Evolutionary conservation across 2,113 vertebrate genomes (phyloP).

Genomic region (Mesembrinibis cayennensis): DNA sequence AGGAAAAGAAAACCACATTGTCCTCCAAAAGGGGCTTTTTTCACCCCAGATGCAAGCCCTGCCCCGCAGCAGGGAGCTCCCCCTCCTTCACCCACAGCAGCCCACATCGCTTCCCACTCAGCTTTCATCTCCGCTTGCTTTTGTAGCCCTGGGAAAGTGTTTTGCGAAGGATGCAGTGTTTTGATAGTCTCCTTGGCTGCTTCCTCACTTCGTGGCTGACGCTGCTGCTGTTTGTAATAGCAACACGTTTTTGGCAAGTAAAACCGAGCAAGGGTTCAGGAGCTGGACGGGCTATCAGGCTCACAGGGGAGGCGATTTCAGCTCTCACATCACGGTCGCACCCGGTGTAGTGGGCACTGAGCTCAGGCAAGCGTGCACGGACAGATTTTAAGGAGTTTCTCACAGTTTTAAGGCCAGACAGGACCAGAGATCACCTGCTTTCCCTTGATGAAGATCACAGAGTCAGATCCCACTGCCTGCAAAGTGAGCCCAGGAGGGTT

Average conservation of each 20-base stretch:
- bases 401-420: neutral
- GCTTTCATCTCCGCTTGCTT: constrained; percentile 42
- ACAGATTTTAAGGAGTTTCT: neutral
- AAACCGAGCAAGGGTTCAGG: neutral
- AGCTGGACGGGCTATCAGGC: rapidly evolving
- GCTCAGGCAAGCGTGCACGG: rapidly evolving
- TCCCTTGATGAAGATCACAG: neutral
- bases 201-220: neutral
- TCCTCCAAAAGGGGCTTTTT: constrained; percentile 10
- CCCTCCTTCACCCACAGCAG: neutral
- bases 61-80: neutral
- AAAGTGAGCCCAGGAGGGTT: neutral
- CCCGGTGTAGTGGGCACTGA: neutral
- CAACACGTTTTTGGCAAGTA: constrained; percentile 8
- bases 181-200: constrained; percentile 13
- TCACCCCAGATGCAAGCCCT: neutral
- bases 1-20: neutral
- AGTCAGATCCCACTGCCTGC: neutral
- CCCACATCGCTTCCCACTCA: neutral
- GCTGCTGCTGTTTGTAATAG: constrained; percentile 30
- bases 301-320: neutral
- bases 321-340: neutral
- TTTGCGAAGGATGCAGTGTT: neutral
- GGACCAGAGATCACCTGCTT: neutral
- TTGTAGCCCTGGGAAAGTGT: constrained; percentile 9